Conservation (phyloP, 2,797 vertebrate genomes). For the Gymnothorax javanicus region DNA sequence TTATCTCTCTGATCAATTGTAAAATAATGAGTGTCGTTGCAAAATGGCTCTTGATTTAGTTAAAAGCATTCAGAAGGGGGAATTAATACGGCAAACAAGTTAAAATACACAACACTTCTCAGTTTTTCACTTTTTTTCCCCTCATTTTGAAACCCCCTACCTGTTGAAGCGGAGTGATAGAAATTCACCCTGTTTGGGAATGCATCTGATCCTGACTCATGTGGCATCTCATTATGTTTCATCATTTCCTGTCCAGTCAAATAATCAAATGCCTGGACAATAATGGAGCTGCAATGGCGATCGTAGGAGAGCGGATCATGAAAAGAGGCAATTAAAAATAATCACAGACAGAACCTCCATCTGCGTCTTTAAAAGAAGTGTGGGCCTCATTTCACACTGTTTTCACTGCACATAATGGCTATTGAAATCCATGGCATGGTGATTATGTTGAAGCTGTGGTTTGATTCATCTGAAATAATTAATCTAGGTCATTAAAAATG, state of each 20-base stretch:
- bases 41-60: no score
- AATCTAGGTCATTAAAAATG: background rate
- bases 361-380: background rate
- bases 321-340: background rate
- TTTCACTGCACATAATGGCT: background rate
- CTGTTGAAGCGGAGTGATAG: background rate
- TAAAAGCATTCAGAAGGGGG: no score
- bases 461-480: conserved; percentile 3
- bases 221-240: background rate
- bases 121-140: background rate
- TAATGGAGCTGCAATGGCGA: background rate
- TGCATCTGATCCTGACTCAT: background rate
- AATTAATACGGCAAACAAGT: background rate
- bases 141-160: no score
- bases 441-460: background rate
- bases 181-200: background rate
- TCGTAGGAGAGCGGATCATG: background rate
- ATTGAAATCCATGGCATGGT: background rate
- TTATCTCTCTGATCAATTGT: no score
- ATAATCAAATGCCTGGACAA: background rate
- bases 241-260: background rate
- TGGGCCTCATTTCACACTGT: background rate
- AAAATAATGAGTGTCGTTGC: no score
- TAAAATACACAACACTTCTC: background rate
- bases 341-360: background rate